Evolutionary conservation across 2,888 invertebrate genomes (phyloP).

Genomic region (Netelia virgata): DNA sequence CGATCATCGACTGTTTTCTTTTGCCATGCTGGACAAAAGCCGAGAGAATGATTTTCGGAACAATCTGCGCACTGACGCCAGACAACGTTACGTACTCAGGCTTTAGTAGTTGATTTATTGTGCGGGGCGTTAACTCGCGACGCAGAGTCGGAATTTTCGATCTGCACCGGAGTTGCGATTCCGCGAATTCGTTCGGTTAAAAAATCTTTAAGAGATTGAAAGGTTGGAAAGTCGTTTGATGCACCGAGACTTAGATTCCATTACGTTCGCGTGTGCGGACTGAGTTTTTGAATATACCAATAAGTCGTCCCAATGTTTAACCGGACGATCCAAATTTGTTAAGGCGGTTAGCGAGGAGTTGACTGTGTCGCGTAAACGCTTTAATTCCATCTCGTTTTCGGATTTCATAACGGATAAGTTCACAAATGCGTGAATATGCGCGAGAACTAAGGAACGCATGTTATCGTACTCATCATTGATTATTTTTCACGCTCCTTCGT

Average conservation of each 20-base stretch:
- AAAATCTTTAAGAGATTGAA: slow-evolving; percentile 5
- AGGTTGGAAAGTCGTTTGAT: not conserved
- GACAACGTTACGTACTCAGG: slow-evolving; percentile 8
- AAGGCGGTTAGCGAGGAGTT: slow-evolving; percentile 10
- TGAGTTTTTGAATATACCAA: slow-evolving; percentile 11
- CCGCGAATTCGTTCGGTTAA: slow-evolving; percentile 18
- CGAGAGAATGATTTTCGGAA: slow-evolving; percentile 13
- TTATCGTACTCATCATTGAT: slow-evolving; percentile 28
- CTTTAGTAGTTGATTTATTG: not conserved
- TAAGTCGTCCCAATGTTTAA: slow-evolving; percentile 46
- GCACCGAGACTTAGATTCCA: not conserved
- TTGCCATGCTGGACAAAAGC: slow-evolving; percentile 2
- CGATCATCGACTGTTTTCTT: not conserved
- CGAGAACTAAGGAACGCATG: not conserved
- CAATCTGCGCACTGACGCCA: slow-evolving; percentile 5
- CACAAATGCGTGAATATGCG: not conserved
- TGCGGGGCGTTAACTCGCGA: no score
- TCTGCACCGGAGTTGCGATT: not conserved
- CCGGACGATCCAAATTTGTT: slow-evolving; percentile 40
- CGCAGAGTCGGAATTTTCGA: no score
- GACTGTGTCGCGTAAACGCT: slow-evolving; percentile 37
- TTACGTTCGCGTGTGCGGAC: not conserved
- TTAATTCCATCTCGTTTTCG: slow-evolving; percentile 25
- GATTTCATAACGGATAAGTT: slow-evolving; percentile 16
- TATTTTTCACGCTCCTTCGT: slow-evolving; percentile 22